Conservation (phyloP, 2,888 invertebrate genomes). For the Xanthia togata region DNA sequence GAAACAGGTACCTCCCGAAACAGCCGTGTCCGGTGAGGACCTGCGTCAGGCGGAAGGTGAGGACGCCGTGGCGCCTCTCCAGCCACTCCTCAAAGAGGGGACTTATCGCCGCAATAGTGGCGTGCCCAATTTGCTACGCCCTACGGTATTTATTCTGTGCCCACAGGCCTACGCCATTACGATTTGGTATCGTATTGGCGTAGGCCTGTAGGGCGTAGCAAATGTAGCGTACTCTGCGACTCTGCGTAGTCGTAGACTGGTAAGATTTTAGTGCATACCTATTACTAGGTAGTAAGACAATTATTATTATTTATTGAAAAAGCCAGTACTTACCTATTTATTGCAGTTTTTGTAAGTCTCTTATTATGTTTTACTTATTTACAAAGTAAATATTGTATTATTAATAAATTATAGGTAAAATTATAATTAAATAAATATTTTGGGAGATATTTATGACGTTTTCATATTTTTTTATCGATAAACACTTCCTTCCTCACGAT, state of each 20-base stretch:
- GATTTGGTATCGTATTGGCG: background rate
- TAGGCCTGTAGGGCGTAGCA: background rate
- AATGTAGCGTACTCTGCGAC: background rate
- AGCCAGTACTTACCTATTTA: background rate
- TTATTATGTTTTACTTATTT: background rate
- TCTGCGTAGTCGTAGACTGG: background rate
- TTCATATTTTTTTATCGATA: background rate
- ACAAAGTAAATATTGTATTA: background rate
- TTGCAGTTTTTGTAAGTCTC: background rate
- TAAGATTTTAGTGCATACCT: background rate
- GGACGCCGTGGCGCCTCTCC: too few relatives aligned
- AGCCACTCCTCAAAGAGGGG: too few relatives aligned
- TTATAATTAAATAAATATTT: slow-evolving; percentile 9
- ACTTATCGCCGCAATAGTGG: too few relatives aligned
- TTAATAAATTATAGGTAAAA: background rate
- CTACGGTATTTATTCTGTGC: too few relatives aligned
- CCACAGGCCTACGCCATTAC: background rate
- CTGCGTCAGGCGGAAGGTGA: too few relatives aligned
- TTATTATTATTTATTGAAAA: background rate
- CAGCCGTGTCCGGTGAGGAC: too few relatives aligned
- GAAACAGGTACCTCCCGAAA: too few relatives aligned
- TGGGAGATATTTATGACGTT: background rate
- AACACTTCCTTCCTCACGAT: background rate
- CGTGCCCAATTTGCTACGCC: background rate
- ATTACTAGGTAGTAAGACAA: background rate